Evolutionary conservation across 1,140 invertebrate species (phyloP).

Genomic region (Leptinotarsa texana): DNA sequence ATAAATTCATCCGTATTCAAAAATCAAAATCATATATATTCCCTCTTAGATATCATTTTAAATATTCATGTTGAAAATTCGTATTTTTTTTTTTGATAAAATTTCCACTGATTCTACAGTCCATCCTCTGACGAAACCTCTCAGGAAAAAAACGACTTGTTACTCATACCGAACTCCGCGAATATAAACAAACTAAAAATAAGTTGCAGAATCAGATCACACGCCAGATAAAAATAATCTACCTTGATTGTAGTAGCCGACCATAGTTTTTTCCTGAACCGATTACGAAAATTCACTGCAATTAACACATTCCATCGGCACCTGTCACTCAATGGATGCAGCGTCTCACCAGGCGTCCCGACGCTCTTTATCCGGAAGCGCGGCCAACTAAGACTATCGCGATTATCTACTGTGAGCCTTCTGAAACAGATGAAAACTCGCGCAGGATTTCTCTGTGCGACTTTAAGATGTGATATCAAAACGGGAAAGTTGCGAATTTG

Average conservation of each 20-base stretch:
- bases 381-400: neutral
- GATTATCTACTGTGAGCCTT: neutral
- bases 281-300: constrained; percentile 22
- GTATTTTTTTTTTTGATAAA: no score
- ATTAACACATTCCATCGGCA: constrained; percentile 32
- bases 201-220: neutral
- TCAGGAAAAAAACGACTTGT: neutral
- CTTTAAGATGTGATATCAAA: neutral
- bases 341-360: constrained; percentile 9
- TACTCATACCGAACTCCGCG: neutral
- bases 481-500: no score
- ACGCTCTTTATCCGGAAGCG: constrained; percentile 16
- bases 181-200: constrained; percentile 16
- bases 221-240: constrained; percentile 26
- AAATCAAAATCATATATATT: no score
- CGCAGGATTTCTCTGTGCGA: neutral
- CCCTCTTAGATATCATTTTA: no score
- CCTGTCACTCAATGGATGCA: constrained; percentile 13
- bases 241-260: constrained; percentile 40
- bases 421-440: constrained; percentile 2
- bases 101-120: no score
- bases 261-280: constrained; percentile 29
- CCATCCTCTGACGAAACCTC: no score
- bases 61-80: no score
- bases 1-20: no score